Percentiles rank a stretch among this genome's conserved stretches.
Conservation (phyloP, 2,797 vertebrate genomes). For the Oceanodroma leucorhoa region DNA sequence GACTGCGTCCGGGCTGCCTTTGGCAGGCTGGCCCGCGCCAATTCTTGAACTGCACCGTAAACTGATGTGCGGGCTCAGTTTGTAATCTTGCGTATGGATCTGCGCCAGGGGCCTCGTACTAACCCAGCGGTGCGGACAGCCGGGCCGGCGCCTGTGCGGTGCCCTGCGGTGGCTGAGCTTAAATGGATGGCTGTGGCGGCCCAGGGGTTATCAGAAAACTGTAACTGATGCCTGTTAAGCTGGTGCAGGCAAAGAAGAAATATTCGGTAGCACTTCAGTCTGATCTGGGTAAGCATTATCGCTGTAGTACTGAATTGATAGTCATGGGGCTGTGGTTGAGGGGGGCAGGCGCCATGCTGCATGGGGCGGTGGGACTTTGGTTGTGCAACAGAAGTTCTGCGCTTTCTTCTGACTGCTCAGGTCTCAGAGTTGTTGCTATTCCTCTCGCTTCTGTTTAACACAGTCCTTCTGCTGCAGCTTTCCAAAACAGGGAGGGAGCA, state of each 20-base stretch:
- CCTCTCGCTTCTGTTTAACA: not conserved
- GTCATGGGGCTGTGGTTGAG: not conserved
- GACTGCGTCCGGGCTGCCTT: fast-evolving
- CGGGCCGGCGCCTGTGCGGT: not conserved
- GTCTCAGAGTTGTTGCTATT: not conserved
- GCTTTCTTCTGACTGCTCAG: not conserved
- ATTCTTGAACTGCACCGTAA: fast-evolving
- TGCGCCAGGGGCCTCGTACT: not conserved
- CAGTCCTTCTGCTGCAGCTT: not conserved
- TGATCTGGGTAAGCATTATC: fast-evolving
- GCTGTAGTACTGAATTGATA: fast-evolving
- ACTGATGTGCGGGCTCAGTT: fast-evolving
- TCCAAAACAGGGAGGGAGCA: fast-evolving
- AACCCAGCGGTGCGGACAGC: fast-evolving
- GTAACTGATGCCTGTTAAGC: not conserved
- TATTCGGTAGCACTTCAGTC: fast-evolving
- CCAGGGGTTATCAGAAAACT: fast-evolving
- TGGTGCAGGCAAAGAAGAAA: not conserved
- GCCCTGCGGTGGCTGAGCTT: not conserved
- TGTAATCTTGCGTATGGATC: fast-evolving
- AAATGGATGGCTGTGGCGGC: not conserved
- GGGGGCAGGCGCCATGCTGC: fast-evolving
- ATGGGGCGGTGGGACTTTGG: fast-evolving
- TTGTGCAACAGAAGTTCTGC: not conserved
- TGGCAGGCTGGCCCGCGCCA: not conserved